Percentiles rank a stretch among this genome's conserved stretches.
Evolutionary conservation across 2,888 invertebrate species (phyloP).

Genomic region (Crematogaster levior): DNA sequence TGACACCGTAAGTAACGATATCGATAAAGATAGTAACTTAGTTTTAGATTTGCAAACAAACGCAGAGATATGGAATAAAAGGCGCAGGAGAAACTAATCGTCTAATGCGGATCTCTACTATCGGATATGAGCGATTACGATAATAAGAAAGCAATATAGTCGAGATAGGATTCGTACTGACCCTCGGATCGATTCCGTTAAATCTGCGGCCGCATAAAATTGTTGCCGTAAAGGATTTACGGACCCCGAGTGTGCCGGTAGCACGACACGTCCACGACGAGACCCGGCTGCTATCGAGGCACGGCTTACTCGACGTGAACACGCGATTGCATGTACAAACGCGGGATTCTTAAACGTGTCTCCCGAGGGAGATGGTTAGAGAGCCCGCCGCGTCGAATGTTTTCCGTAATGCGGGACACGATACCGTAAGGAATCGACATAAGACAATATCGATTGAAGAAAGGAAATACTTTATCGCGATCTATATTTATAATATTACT

Average conservation of each 20-base stretch:
- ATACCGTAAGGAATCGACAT: slow-evolving; percentile 29
- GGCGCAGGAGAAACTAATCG: slow-evolving; percentile 22
- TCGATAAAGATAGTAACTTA: slow-evolving; percentile 13
- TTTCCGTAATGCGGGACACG: slow-evolving; percentile 43
- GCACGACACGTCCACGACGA: slow-evolving; percentile 51
- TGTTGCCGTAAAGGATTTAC: slow-evolving; percentile 60
- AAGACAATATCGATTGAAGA: slow-evolving; percentile 53
- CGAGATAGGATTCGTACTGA: slow-evolving; percentile 29
- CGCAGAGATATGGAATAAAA: neutral
- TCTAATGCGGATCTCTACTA: slow-evolving; percentile 38
- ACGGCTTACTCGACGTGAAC: slow-evolving; percentile 58
- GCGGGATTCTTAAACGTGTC: slow-evolving; percentile 40
- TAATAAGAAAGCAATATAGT: slow-evolving; percentile 41
- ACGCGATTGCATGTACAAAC: slow-evolving; percentile 60
- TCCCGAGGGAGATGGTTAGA: slow-evolving; percentile 36
- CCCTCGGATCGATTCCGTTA: slow-evolving; percentile 56
- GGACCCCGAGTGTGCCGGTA: slow-evolving; percentile 41
- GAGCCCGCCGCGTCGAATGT: slow-evolving; percentile 17
- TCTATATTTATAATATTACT: neutral
- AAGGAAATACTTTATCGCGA: slow-evolving; percentile 52
- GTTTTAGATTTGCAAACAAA: neutral
- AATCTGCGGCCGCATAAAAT: slow-evolving; percentile 64
- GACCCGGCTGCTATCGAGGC: slow-evolving; percentile 35
- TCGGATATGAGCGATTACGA: slow-evolving; percentile 37
- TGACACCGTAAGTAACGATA: neutral